Base-by-base conservation (phyloP, 2,797 vertebrate species). In the Chaenodraco wilsoni region DNA sequence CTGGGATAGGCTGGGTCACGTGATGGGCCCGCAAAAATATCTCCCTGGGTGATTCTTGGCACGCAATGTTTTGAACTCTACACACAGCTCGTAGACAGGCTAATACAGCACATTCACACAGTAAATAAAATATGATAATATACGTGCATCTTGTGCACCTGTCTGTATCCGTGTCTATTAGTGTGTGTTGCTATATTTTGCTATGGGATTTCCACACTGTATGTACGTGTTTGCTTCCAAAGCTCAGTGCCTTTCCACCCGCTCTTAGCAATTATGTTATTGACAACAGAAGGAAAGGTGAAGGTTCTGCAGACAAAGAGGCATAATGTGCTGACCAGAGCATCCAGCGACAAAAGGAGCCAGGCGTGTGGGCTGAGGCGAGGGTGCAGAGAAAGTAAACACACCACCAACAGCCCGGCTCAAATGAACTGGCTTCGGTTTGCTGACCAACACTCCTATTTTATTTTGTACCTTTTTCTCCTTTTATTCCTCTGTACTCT, bases 21-120 rank as follows among this genome's bases (percentile, higher is more conserved):
- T 87, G 88, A 3, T 78, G 78, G 73, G 54, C 37, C 86, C 90
- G 88, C 87, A 87, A 79, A 84, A 85, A 88, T 66, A 75, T 86
- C 63, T 86, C 89, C 89, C 87, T 87, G 70, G 87, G 89, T 88
- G 86, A 87, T 93, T 82, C 84, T 63, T 94, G 91, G 93, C 96
- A 96, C 74, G 88, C 92, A 65, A 90, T 93, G 79, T 92, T 88
- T 81, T 27, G 40, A 90, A 86, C 90, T 73, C 23, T 17, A 73
- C 65, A 84, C 55, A 71, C 57, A 51, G 16, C 37, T 49, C 45
- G 67, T n/a, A 64, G 54, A 77, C 63, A 33, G n/a, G 56, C 50
- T 55, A 44, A 46, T 60, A 69, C 60, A 46, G 46, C 60, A 58
- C 59, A 33, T 8, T 16, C 21, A 64, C 63, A 65, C 33, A 9